Evolutionary conservation across 37 sponge, comb jelly and placozoan genomes (phyloP).

Genomic region (Eunapius fragilis): DNA sequence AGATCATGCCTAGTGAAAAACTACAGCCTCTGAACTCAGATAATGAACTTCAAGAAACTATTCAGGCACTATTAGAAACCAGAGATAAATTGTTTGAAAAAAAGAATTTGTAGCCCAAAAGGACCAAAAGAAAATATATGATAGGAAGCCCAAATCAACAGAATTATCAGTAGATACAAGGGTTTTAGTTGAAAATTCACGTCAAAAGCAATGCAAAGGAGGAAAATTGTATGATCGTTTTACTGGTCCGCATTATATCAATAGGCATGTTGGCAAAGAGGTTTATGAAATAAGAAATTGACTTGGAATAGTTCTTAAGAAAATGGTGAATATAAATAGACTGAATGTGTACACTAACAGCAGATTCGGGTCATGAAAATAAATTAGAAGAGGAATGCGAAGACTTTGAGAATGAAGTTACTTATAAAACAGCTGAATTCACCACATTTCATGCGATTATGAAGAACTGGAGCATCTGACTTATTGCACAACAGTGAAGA

Average conservation of each 20-base stretch:
- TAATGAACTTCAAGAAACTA: background rate
- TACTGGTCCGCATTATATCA: constrained; percentile 14
- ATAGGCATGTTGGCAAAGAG: constrained; percentile 11
- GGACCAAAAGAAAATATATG: constrained; percentile 40
- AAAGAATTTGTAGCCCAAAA: constrained; percentile 4
- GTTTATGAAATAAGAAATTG: constrained; percentile 6
- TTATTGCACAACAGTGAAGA: no score
- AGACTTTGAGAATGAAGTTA: background rate
- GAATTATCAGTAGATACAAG: background rate
- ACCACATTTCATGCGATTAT: no score
- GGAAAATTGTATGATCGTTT: constrained; percentile 16
- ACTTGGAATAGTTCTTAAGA: background rate
- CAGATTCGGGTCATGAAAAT: background rate
- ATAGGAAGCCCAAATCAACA: constrained; percentile 8
- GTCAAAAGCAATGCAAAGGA: constrained; percentile 17
- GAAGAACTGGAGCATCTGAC: no score
- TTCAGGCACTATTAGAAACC: background rate
- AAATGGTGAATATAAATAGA: background rate
- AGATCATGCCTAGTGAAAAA: no score
- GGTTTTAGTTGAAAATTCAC: constrained; percentile 35
- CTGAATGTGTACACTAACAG: background rate
- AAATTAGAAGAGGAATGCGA: background rate
- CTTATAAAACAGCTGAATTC: background rate
- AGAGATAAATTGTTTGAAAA: constrained; percentile 11
- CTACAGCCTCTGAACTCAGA: no score